Percentiles rank a stretch among this genome's conserved stretches.
Evolutionary conservation across 1,140 invertebrate genomes (phyloP).

Genomic region (Rhopalosiphum padi): DNA sequence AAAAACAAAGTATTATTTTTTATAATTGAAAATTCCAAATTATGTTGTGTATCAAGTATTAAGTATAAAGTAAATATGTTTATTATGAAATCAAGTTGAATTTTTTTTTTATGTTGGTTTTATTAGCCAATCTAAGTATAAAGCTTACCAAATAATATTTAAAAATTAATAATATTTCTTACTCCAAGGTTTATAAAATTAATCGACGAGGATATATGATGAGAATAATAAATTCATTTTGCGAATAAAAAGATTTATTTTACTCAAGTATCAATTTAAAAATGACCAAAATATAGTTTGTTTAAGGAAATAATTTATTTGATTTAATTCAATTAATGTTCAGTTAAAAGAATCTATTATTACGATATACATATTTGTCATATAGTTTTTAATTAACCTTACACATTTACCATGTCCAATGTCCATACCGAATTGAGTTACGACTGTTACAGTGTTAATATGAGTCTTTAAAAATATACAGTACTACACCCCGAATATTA

Average conservation of each 20-base stretch:
- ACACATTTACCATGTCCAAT: background rate
- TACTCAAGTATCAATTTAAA: background rate
- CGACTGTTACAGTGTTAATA: background rate
- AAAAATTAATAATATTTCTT: background rate
- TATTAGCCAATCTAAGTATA: background rate
- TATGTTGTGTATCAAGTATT: background rate
- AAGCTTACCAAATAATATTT: background rate
- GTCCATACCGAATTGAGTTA: background rate
- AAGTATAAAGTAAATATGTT: too few relatives aligned
- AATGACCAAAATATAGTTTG: background rate
- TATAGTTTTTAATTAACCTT: background rate
- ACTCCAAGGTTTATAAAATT: background rate
- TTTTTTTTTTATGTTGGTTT: background rate
- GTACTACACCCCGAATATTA: background rate
- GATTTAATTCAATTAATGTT: background rate
- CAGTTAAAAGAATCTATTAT: background rate
- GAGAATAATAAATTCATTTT: background rate
- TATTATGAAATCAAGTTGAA: background rate
- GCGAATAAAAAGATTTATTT: background rate
- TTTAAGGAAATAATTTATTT: background rate
- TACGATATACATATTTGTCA: background rate
- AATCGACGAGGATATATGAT: background rate
- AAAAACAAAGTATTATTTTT: too few relatives aligned
- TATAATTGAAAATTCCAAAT: background rate
- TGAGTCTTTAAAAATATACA: too few relatives aligned